Base-by-base conservation (phyloP, 1,140 invertebrate genomes). In the Bombyx mandarina region DNA sequence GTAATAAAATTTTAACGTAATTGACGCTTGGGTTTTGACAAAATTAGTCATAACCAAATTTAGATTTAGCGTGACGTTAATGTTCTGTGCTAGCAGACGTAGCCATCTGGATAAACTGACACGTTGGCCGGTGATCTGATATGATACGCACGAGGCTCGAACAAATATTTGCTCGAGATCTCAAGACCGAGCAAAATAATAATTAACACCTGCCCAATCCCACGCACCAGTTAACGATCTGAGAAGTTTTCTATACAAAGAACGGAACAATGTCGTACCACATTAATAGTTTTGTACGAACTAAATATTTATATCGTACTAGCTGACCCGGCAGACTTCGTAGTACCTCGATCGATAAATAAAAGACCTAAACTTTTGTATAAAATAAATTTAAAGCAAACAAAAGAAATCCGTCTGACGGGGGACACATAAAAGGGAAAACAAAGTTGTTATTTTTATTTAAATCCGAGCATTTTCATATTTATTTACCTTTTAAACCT, bases 51-150 rank as follows among this genome's bases (percentile, higher is more conserved):
- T 35, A 46, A 43, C 73, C 73, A 75, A 69, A 66, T 69, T 69
- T 70, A 71, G 67, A 51, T 64, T 55, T 58, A 56, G 62, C 64
- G 64, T 67, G 71, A 71, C 66, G 73, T 65, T 51, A 12, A 54
- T 44, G 22, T 54, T 45, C 43, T 43, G 22, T 44, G 44, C 44
- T 26, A 22, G 69, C 58, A 65, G 51, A 69, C 69, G 52, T 69
- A 57, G 69, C 70, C 78, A 78, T 81, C 74, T 80, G 76, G 74
- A 57, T 58, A 46, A 56, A 65, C 66, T 54, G 45, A 44, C 45
- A 6, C 43, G 53, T 54, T 18, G 53, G 43, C 12, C 52, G 53
- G 22, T 46, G 53, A 54, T 8, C 53, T 53, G 43, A 43, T 8
- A 8, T 9, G 53, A 45, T 45, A 47, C 56, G 46, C 47, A 62